phyloP scores from a whole-genome alignment of 2,113 vertebrate genomes.

The Channa maculata region DNA sequence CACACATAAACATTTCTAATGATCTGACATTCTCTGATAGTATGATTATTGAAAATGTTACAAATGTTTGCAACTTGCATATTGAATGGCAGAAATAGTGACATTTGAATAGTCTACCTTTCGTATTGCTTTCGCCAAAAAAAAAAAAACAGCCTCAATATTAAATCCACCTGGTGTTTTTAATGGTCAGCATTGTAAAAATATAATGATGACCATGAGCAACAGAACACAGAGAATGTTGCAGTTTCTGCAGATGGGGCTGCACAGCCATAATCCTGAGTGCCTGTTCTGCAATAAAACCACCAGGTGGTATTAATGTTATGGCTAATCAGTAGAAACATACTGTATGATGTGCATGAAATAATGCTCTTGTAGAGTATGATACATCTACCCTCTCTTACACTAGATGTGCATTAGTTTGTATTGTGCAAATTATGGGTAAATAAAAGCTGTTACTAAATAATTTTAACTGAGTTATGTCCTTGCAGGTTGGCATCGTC shows the following conservation, averaged over 20 bases:
- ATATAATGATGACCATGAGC: no score
- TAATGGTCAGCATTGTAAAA: no score
- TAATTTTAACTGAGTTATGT: background rate
- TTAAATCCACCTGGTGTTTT: no score
- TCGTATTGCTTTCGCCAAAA: constrained; percentile 48
- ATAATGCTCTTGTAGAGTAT: constrained; percentile 78
- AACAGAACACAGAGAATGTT: no score
- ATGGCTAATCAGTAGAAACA: no score
- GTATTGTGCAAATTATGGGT: constrained; percentile 67
- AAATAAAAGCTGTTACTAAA: constrained; percentile 67
- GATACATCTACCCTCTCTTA: constrained; percentile 52
- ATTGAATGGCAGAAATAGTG: constrained; percentile 27
- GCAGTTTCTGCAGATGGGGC: no score
- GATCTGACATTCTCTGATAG: constrained; percentile 43
- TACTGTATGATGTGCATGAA: constrained; percentile 62
- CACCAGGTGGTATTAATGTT: no score
- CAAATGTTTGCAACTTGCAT: constrained; percentile 13
- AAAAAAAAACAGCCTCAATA: no score
- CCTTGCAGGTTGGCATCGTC: no score
- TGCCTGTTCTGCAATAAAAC: no score
- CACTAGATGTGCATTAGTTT: constrained; percentile 67
- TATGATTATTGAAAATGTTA: constrained; percentile 23
- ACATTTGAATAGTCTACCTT: constrained; percentile 56
- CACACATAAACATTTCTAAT: constrained; percentile 15
- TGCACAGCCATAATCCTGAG: no score